Conservation (phyloP, 2,797 vertebrate species). For the Thamnophis elegans region DNA sequence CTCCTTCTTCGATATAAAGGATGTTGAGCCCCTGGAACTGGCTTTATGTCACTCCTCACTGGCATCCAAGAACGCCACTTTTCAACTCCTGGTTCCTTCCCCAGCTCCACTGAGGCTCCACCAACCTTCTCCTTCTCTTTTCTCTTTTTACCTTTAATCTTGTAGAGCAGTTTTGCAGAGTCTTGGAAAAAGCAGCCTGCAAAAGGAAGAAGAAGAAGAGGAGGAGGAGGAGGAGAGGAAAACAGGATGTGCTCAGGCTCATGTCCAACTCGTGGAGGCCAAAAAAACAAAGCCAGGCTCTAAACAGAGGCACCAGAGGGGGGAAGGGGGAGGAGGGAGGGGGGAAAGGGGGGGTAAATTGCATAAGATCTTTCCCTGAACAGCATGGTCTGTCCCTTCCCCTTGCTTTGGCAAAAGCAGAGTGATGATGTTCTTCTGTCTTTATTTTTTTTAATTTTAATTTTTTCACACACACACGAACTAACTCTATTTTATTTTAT, state of each 20-base stretch:
- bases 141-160: conserved; percentile 42
- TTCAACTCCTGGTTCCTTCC: background rate
- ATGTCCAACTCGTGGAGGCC: conserved; percentile 37
- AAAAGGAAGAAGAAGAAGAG: conserved; percentile 20
- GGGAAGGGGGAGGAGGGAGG: accelerated
- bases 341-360: background rate
- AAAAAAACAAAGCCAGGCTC: conserved; percentile 54
- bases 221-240: conserved; percentile 22
- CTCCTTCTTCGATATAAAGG: background rate
- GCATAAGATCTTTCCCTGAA: background rate
- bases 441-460: background rate
- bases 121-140: background rate
- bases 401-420: background rate
- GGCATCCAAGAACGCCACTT: background rate
- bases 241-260: conserved; percentile 55
- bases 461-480: background rate
- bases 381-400: background rate
- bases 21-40: background rate
- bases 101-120: background rate
- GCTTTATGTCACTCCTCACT: background rate
- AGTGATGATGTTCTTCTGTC: background rate
- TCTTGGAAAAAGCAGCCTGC: background rate
- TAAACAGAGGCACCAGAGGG: conserved; percentile 28
- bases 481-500: background rate
- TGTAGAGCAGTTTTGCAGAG: conserved; percentile 11